Evolutionary conservation across 2,113 vertebrate species (phyloP).

Genomic region (Ceuthmochares aereus): DNA sequence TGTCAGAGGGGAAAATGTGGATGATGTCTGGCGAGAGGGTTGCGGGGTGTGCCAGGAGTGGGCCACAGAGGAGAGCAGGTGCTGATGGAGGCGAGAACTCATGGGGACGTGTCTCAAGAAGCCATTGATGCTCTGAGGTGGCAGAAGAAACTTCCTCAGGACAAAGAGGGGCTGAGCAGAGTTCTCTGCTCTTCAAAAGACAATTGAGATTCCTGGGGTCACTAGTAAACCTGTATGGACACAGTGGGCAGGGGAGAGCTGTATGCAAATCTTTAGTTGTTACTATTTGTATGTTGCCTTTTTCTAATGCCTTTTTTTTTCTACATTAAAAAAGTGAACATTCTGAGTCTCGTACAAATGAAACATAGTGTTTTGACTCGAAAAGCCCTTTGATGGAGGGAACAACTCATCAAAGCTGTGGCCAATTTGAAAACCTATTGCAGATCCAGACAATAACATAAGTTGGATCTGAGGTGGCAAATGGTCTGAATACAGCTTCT

Average conservation of each 20-base stretch:
- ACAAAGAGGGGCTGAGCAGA: background rate
- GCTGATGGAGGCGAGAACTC: background rate
- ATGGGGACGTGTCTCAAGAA: background rate
- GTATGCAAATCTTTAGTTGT: background rate
- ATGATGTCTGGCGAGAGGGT: background rate
- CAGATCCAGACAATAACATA: background rate
- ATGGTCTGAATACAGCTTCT: background rate
- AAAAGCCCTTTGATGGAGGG: background rate
- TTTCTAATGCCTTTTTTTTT: background rate
- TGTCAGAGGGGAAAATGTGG: rapidly evolving
- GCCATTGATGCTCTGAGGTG: background rate
- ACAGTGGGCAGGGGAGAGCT: background rate
- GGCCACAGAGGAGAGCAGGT: background rate
- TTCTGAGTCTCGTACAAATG: background rate
- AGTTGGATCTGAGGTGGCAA: background rate
- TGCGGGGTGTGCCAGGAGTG: background rate
- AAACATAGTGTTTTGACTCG: background rate
- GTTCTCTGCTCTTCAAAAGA: background rate
- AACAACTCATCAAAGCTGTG: background rate
- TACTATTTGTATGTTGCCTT: background rate
- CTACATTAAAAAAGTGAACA: background rate
- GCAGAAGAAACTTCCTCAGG: background rate
- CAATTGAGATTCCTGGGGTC: background rate
- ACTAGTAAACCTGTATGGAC: background rate
- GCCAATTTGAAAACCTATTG: background rate